Evolutionary conservation across 2,888 invertebrate genomes (phyloP).

Genomic region (Zygogramma bicolorata): DNA sequence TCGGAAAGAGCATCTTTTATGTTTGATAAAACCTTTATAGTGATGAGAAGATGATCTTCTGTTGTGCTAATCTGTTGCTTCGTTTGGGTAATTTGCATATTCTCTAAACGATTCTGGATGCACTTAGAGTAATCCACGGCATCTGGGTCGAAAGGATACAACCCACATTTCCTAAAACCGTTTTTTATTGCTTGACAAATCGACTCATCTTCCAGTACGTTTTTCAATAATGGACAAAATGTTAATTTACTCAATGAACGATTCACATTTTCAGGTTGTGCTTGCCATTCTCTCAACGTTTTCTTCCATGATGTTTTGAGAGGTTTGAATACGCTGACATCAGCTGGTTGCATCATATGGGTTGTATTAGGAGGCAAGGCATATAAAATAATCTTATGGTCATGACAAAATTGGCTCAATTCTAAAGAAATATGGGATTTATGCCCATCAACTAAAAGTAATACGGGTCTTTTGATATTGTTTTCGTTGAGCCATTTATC

Average conservation of each 20-base stretch:
- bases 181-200: not conserved
- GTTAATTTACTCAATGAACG: too few species aligned
- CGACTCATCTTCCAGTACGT: not conserved
- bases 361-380: conserved; percentile 34
- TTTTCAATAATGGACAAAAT: conserved; percentile 7
- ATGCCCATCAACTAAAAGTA: conserved; percentile 54
- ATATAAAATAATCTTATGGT: conserved; percentile 50
- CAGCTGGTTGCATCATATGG: conserved; percentile 31
- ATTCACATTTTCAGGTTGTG: not conserved
- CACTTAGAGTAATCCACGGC: too few species aligned
- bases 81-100: too few species aligned
- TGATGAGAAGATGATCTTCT: too few species aligned
- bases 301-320: conserved; percentile 19
- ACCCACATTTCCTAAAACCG: too few species aligned
- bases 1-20: too few species aligned
- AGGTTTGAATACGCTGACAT: conserved; percentile 34
- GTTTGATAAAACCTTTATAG: too few species aligned
- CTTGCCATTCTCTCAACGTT: conserved; percentile 22
- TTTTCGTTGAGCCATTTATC: conserved; percentile 19
- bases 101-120: too few species aligned
- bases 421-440: conserved; percentile 48
- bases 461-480: conserved; percentile 39
- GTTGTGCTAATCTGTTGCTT: too few species aligned
- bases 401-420: conserved; percentile 46
- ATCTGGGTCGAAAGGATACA: too few species aligned